Conservation (phyloP, 2,797 vertebrate genomes). For the Lophius americanus region DNA sequence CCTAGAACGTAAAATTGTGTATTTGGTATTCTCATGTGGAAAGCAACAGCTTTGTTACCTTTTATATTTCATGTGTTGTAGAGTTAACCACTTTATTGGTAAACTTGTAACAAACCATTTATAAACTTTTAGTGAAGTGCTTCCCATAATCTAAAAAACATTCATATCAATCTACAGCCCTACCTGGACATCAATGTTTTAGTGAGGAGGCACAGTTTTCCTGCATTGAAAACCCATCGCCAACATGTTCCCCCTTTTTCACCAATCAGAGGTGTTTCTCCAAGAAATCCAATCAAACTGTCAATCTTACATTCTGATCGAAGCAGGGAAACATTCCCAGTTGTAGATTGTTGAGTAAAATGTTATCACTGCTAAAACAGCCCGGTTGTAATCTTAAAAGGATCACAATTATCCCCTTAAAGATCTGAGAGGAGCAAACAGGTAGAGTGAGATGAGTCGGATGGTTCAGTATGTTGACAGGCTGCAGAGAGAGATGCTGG, state of each 20-base stretch:
- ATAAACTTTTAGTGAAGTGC: too few species aligned
- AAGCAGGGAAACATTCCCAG: background rate
- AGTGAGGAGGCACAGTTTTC: background rate
- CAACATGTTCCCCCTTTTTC: background rate
- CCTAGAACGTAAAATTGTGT: too few species aligned
- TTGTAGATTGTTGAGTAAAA: background rate
- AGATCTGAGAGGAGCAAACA: constrained; percentile 43
- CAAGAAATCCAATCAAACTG: background rate
- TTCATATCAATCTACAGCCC: too few species aligned
- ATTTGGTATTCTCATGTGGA: too few species aligned
- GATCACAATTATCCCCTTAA: constrained; percentile 1
- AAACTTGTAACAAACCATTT: too few species aligned
- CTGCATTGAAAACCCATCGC: background rate
- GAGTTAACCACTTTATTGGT: too few species aligned
- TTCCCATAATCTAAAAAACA: too few species aligned
- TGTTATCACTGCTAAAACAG: background rate
- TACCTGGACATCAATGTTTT: too few species aligned
- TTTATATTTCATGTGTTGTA: too few species aligned
- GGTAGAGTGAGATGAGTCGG: constrained; percentile 66
- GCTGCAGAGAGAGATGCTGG: constrained; percentile 72
- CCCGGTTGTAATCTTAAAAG: background rate
- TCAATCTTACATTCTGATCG: background rate
- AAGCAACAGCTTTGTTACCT: too few species aligned
- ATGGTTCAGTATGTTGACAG: constrained; percentile 71
- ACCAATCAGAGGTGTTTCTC: background rate